These are phyloP conservation scores for Drosophila kuntzei DNA, from an alignment of 2,888 invertebrate genomes.

Conservation along the genomic window DNA sequence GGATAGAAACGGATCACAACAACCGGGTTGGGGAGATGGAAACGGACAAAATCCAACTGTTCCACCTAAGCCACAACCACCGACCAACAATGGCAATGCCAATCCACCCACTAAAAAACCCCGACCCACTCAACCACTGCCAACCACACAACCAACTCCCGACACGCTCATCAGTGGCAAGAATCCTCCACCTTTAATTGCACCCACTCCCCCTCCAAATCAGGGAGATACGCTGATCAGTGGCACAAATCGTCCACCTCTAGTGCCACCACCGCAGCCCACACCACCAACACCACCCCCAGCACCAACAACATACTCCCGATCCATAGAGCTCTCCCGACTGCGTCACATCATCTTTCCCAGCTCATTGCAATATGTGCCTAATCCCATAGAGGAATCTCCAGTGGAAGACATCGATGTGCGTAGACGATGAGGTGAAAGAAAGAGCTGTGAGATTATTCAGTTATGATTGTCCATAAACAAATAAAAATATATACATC, in stretches of 20 bases:
- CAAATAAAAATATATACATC: neutral
- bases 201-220: constrained; percentile 34
- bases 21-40: constrained; percentile 10
- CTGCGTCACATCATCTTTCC: constrained; percentile 59
- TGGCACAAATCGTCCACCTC: constrained; percentile 55
- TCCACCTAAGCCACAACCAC: constrained; percentile 23
- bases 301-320: neutral
- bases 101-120: constrained; percentile 9
- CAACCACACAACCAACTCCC: constrained; percentile 26
- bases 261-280: constrained; percentile 32
- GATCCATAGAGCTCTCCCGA: constrained; percentile 31
- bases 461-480: neutral
- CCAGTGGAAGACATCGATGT: constrained; percentile 48
- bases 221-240: constrained; percentile 38
- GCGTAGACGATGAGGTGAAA: constrained; percentile 45
- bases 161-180: constrained; percentile 38
- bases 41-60: neutral
- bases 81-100: constrained; percentile 9
- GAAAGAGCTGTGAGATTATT: neutral
- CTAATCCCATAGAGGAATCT: constrained; percentile 21
- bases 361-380: constrained; percentile 42
- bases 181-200: constrained; percentile 40
- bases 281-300: neutral
- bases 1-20: no score
- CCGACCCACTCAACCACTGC: constrained; percentile 15